These are phyloP conservation scores for Hippopotamyrus pictus DNA, from an alignment of 2,797 vertebrate species.

Conservation along the genomic window DNA sequence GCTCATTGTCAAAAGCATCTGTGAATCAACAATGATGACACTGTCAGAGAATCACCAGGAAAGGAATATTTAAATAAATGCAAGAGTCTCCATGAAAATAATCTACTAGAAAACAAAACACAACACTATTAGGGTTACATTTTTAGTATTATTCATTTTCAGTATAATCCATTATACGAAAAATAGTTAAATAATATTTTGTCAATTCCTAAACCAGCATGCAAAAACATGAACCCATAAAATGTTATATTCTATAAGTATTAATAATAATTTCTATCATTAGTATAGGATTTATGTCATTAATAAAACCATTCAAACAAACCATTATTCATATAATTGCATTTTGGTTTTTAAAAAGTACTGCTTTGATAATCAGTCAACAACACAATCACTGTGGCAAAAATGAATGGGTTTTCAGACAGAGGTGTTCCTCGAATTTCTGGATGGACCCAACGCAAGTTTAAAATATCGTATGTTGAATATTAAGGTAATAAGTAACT, in stretches of 20 bases:
- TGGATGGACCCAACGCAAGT: neutral
- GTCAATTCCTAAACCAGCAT: neutral
- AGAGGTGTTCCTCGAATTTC: neutral
- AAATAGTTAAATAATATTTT: neutral
- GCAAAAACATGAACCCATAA: neutral
- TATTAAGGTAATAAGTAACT: neutral
- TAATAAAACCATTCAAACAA: neutral
- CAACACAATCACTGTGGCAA: neutral
- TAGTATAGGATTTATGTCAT: neutral
- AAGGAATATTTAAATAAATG: neutral
- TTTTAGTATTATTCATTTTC: neutral
- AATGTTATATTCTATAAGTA: neutral
- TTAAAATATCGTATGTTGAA: neutral
- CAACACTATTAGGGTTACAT: neutral
- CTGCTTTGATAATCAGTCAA: neutral
- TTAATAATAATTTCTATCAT: neutral
- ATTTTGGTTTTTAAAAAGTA: neutral
- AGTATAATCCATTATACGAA: neutral
- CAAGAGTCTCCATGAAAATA: neutral
- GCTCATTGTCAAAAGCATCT: constrained; percentile 92
- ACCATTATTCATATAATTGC: neutral
- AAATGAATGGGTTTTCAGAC: neutral
- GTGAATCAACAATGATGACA: neutral
- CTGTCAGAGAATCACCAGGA: neutral
- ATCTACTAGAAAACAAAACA: neutral